Evolutionary conservation across 2,113 vertebrate species (phyloP).

Genomic region (Anas platyrhynchos): DNA sequence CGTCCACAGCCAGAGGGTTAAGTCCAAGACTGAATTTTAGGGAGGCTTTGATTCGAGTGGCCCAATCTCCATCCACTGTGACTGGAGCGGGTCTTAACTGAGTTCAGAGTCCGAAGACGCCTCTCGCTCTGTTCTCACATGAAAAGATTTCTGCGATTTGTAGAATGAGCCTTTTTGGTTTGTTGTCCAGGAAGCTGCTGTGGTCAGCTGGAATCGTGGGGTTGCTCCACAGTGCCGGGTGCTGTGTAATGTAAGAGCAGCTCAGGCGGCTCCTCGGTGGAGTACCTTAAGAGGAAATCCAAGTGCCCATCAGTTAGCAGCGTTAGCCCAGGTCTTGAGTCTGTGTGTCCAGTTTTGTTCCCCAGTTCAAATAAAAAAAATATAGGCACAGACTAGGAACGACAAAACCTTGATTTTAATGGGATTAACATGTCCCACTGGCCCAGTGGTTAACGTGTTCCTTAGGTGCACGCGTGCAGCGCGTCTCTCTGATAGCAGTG

Average conservation of each 20-base stretch:
- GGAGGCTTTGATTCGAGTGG: background rate
- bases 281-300: background rate
- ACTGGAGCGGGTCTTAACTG: background rate
- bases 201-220: background rate
- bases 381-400: rapidly evolving
- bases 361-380: background rate
- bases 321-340: background rate
- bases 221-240: background rate
- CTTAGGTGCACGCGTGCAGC: rapidly evolving
- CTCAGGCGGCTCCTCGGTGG: background rate
- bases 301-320: background rate
- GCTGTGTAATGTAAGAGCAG: background rate
- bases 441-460: background rate
- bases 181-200: background rate
- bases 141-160: background rate
- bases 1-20: background rate
- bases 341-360: background rate
- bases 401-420: background rate
- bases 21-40: background rate
- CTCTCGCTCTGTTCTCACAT: background rate
- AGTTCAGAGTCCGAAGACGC: background rate
- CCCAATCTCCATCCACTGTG: background rate
- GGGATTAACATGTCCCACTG: background rate
- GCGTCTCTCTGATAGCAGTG: background rate
- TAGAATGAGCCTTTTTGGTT: background rate